Evolutionary conservation across 2,113 vertebrate genomes (phyloP).

Genomic region (Melanerpes aurifrons): DNA sequence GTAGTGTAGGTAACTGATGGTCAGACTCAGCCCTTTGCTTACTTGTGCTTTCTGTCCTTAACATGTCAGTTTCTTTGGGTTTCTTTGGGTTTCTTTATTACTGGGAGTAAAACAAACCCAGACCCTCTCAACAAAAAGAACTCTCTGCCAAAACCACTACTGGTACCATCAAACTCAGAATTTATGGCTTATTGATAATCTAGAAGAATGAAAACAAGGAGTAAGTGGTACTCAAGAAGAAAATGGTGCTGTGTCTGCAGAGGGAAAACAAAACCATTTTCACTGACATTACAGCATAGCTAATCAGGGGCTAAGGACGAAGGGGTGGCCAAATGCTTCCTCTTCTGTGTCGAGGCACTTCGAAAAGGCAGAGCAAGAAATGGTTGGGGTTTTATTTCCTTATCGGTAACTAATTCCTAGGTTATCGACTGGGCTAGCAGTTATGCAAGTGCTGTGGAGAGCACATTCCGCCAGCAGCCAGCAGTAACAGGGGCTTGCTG

Average conservation of each 20-base stretch:
- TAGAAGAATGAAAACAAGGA: neutral
- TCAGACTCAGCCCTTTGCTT: slow-evolving; percentile 14
- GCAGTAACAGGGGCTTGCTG: neutral
- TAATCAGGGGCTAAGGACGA: slow-evolving; percentile 13
- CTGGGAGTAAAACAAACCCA: neutral
- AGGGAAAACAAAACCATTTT: neutral
- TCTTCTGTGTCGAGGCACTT: neutral
- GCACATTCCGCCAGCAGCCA: slow-evolving; percentile 8
- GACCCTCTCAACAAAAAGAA: neutral
- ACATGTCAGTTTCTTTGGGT: neutral
- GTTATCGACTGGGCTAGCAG: slow-evolving; percentile 64
- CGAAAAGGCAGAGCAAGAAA: neutral
- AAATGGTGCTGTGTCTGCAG: neutral
- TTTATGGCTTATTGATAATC: neutral
- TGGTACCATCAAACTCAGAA: neutral
- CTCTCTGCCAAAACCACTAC: neutral
- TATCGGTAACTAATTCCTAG: too few species aligned
- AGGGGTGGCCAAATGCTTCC: neutral
- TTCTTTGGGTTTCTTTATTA: too few species aligned
- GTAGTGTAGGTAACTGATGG: neutral
- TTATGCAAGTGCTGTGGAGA: slow-evolving; percentile 42
- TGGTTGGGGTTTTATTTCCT: neutral
- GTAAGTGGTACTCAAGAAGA: neutral
- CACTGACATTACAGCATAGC: neutral
- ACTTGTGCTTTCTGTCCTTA: neutral